phyloP scores from a whole-genome alignment of 2,113 vertebrate genomes.

The Morone saxatilis region DNA sequence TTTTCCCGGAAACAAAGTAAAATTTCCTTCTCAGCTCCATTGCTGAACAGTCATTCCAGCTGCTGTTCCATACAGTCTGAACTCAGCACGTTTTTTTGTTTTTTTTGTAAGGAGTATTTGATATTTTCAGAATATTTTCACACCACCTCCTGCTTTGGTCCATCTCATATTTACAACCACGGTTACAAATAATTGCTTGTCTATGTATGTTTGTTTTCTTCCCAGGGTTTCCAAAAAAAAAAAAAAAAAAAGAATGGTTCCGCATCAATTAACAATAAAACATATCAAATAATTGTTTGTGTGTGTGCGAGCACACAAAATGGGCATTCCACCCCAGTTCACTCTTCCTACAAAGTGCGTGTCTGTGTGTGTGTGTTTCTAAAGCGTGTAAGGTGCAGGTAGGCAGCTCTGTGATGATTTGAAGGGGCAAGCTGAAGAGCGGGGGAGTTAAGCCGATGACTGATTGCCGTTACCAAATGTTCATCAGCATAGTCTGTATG shows the following conservation, averaged over 20 bases:
- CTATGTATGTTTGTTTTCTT: constrained; percentile 17
- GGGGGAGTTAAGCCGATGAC: constrained; percentile 6
- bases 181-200: constrained; percentile 38
- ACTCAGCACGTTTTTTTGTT: constrained; percentile 11
- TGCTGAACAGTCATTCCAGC: constrained; percentile 57
- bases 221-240: constrained; percentile 15
- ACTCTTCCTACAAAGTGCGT: constrained; percentile 53
- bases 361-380: constrained; percentile 50
- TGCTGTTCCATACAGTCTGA: constrained; percentile 46
- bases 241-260: not conserved
- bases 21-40: constrained; percentile 28
- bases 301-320: constrained; percentile 24
- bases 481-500: not conserved
- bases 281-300: constrained; percentile 10
- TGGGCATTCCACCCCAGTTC: constrained; percentile 21
- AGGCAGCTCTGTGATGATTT: constrained; percentile 83
- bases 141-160: constrained; percentile 59
- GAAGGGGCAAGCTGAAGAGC: constrained; percentile 56
- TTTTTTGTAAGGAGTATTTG: constrained; percentile 29
- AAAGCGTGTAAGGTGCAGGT: constrained; percentile 71
- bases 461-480: not conserved
- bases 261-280: constrained; percentile 47
- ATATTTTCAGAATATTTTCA: constrained; percentile 41
- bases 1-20: constrained; percentile 8
- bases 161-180: constrained; percentile 63